Evolutionary conservation across 2,888 invertebrate species (phyloP).

Genomic region (Nephrotoma guestfalica): DNA sequence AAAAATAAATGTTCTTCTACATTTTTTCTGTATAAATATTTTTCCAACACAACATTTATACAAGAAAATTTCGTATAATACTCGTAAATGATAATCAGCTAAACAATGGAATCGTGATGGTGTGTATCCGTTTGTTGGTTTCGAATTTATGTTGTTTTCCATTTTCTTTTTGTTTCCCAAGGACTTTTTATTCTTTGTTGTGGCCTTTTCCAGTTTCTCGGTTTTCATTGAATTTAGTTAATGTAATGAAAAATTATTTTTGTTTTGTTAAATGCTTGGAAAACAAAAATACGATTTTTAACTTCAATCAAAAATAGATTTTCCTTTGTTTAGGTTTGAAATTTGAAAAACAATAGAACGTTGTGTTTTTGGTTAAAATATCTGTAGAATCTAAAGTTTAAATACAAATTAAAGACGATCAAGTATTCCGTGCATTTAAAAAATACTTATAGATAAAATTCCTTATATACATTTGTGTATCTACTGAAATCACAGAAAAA

Average conservation of each 20-base stretch:
- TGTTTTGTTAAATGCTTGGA: background rate
- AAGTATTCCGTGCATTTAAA: no score
- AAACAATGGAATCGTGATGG: background rate
- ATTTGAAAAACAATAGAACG: background rate
- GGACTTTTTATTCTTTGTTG: background rate
- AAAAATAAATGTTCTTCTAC: background rate
- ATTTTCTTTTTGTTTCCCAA: background rate
- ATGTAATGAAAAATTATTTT: background rate
- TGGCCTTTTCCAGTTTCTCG: background rate
- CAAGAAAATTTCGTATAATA: background rate
- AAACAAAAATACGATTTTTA: background rate
- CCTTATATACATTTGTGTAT: no score
- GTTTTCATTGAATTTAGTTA: background rate
- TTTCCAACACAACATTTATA: background rate
- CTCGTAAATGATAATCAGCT: background rate
- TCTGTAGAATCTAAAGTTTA: no score
- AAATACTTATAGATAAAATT: no score
- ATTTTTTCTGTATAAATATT: background rate
- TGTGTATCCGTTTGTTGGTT: background rate
- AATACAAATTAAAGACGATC: no score
- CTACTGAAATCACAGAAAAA: no score
- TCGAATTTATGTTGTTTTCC: background rate
- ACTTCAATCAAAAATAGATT: background rate
- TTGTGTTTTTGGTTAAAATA: background rate
- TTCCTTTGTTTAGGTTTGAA: background rate